These are phyloP conservation scores for Heliothis subflexa DNA, from an alignment of 1,140 invertebrate species.

Conservation along the genomic window DNA sequence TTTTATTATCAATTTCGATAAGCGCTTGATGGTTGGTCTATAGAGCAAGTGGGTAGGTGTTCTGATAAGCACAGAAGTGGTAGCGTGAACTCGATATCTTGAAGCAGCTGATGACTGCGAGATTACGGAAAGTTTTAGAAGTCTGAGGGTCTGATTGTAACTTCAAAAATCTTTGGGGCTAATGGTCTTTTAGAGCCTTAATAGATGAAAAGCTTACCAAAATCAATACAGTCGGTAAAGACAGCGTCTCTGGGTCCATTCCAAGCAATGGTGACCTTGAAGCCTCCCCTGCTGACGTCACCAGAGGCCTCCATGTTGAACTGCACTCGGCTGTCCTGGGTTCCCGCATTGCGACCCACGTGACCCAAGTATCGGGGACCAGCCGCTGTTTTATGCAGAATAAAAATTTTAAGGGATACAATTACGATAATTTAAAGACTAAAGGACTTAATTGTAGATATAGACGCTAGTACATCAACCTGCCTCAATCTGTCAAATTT, in stretches of 20 bases:
- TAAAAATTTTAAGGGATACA: background rate
- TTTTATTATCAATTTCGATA: slow-evolving; percentile 13
- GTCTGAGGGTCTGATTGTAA: too few species aligned
- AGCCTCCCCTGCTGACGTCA: slow-evolving; percentile 64
- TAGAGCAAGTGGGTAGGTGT: background rate
- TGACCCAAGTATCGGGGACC: slow-evolving; percentile 56
- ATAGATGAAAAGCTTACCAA: slow-evolving; percentile 64
- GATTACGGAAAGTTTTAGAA: too few species aligned
- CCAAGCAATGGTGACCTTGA: slow-evolving; percentile 73
- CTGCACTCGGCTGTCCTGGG: slow-evolving; percentile 62
- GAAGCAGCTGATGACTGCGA: background rate
- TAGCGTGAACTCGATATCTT: background rate
- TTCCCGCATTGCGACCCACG: slow-evolving; percentile 66
- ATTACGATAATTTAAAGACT: too few species aligned
- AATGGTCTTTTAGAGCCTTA: background rate
- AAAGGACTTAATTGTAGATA: too few species aligned
- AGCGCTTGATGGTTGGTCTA: background rate
- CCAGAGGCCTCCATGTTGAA: slow-evolving; percentile 60
- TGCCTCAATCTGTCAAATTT: too few species aligned
- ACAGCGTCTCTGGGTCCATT: slow-evolving; percentile 71
- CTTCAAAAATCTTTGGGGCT: too few species aligned
- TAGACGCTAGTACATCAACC: too few species aligned
- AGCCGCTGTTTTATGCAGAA: background rate
- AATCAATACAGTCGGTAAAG: slow-evolving; percentile 79
- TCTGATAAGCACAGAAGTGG: background rate